Evolutionary conservation across 2,113 vertebrate species (phyloP), one percentile per base, ranked within the genome.

Genomic region (Dissostichus mawsoni): DNA sequence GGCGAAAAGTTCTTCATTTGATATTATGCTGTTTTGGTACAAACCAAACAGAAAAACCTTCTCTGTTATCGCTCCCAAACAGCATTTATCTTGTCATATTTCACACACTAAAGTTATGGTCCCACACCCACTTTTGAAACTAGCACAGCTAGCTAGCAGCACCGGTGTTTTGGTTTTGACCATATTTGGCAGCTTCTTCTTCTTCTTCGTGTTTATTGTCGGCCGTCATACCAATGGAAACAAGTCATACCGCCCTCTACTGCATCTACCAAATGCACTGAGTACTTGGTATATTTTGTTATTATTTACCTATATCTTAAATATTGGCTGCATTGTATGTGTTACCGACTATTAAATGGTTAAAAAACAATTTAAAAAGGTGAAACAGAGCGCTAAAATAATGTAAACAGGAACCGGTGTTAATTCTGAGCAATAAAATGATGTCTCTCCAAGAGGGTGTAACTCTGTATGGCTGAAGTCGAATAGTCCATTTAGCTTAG

Each of bases 131-230:
- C 11, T 59, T 18, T 13, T 8, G 1, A 23, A 20, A 48, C 9
- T 33, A 53, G 51, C 78, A 36, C n/a, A 12, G 9, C 25, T 10
- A 36, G 18, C 78, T 59, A 55, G 25, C 58, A 23, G n/a, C 56
- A 4, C 18, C 65, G 57, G 45, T 17, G 11, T 63, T 65, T 7
- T 77, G 8, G 8, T 61, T 59, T 8, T 78, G 1, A 3, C 87
- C 92, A 84, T 88, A 80, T 91, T 76, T 80, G 81, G 87, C 1
- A 69, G 47, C 20, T 13, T n/a, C 23, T 13, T 45, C 66, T 44
- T 45, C 66, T 44, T 65, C 41, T 64, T 69, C 48, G 11, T 48
- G 4, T 69, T n/a, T 11, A 52, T 11, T 12, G 41, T 4, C 1
- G 12, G 9, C 3, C 53, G 36, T 44, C 8, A 45, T 47, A 16